phyloP scores from a whole-genome alignment of 2,888 invertebrate genomes.

The Trissonchulus latispiculum region DNA sequence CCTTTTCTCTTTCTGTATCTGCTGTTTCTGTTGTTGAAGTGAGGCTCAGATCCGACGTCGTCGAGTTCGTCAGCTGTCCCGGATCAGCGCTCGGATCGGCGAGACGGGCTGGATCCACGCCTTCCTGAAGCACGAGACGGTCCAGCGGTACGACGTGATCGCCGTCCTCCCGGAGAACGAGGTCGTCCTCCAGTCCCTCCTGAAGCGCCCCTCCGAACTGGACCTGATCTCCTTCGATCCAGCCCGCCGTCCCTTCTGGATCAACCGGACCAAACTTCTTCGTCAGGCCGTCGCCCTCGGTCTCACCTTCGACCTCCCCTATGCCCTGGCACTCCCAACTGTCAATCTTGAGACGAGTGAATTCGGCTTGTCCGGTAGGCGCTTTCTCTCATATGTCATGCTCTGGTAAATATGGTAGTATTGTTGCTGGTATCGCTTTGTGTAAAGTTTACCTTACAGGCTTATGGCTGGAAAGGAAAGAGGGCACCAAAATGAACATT shows the following conservation, averaged over 20 bases:
- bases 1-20: no score
- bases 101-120: slow-evolving; percentile 31
- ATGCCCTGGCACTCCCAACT: slow-evolving; percentile 31
- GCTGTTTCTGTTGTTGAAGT: no score
- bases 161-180: slow-evolving; percentile 36
- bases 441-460: no score
- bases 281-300: slow-evolving; percentile 26
- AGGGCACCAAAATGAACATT: no score
- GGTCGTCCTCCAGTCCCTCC: slow-evolving; percentile 35
- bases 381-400: no score
- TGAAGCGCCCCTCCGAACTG: slow-evolving; percentile 31
- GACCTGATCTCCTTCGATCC: slow-evolving; percentile 19
- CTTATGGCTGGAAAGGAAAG: no score
- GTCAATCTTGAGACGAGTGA: no score
- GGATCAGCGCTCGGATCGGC: slow-evolving; percentile 31
- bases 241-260: slow-evolving; percentile 2
- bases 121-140: slow-evolving; percentile 30
- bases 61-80: slow-evolving; percentile 37
- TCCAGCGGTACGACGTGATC: slow-evolving; percentile 35
- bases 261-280: slow-evolving; percentile 15
- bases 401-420: no score
- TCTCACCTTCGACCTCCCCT: slow-evolving; percentile 31
- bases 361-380: no score
- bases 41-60: no score
- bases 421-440: no score